Percentiles rank a stretch among this genome's conserved stretches.
Conservation (phyloP, 2,797 vertebrate genomes). For the Galaxias olidus region DNA sequence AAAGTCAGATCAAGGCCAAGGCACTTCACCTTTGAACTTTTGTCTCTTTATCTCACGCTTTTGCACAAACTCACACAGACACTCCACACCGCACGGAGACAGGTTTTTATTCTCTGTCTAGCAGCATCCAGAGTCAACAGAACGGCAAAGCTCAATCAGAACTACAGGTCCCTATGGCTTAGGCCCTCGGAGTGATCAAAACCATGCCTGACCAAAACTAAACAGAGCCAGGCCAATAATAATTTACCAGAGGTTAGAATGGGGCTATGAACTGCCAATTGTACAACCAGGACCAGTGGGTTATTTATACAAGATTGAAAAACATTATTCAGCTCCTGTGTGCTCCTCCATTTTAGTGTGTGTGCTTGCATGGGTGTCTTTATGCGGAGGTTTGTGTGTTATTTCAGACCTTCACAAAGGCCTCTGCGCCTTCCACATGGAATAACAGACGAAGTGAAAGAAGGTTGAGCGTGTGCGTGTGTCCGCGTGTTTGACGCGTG, state of each 20-base stretch:
- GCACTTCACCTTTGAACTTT: slow-evolving; percentile 42
- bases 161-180: slow-evolving; percentile 35
- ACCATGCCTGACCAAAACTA: slow-evolving; percentile 13
- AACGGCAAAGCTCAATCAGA: slow-evolving; percentile 21
- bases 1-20: slow-evolving; percentile 32
- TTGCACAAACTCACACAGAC: not conserved
- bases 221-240: slow-evolving; percentile 37
- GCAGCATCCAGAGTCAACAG: slow-evolving; percentile 29
- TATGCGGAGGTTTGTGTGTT: slow-evolving; percentile 4
- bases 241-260: slow-evolving; percentile 45
- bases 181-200: not conserved
- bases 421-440: too few relatives aligned
- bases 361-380: not conserved
- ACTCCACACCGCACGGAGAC: slow-evolving; percentile 31
- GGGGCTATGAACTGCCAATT: not conserved
- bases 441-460: too few relatives aligned
- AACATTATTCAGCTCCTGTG: slow-evolving; percentile 31
- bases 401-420: too few relatives aligned
- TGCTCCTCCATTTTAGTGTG: not conserved
- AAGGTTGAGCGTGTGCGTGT: not conserved
- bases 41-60: not conserved
- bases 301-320: slow-evolving; percentile 48
- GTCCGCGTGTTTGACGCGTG: not conserved
- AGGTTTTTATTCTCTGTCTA: slow-evolving; percentile 29
- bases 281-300: slow-evolving; percentile 50